A percentile compares a stretch with the other conserved stretches of the same genome.
These are phyloP conservation scores for Oryzias sinensis DNA, from an alignment of 2,797 vertebrate genomes.

Conservation along the genomic window DNA sequence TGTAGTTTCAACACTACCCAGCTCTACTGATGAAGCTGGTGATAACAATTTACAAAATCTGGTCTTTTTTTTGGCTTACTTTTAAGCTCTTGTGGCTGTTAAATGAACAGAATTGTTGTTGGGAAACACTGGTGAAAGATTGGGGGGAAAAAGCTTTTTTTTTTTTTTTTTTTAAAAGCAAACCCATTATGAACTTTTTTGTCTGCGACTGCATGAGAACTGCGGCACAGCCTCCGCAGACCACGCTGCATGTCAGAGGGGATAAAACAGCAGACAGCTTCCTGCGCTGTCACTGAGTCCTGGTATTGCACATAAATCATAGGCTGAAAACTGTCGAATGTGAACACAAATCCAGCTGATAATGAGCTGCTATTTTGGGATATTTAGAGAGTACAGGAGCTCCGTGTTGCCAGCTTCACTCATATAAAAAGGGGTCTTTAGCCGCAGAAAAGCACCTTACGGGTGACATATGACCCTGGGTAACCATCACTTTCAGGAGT, in stretches of 20 bases:
- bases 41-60: too few relatives aligned
- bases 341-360: slow-evolving; percentile 11
- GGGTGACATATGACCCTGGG: neutral
- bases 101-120: neutral
- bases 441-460: slow-evolving; percentile 1
- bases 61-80: too few relatives aligned
- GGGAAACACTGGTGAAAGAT: neutral
- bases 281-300: slow-evolving; percentile 7
- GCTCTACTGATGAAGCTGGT: too few relatives aligned
- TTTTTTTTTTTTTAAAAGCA: neutral
- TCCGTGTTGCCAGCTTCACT: slow-evolving; percentile 5
- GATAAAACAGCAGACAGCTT: slow-evolving; percentile 7
- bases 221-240: neutral
- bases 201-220: neutral
- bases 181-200: neutral
- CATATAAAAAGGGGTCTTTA: neutral
- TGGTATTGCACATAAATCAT: slow-evolving; percentile 20
- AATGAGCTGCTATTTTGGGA: slow-evolving; percentile 10
- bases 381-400: slow-evolving; percentile 5
- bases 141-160: neutral
- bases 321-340: slow-evolving; percentile 11
- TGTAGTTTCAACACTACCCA: too few relatives aligned
- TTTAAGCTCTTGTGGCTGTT: too few relatives aligned
- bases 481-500: slow-evolving; percentile 16
- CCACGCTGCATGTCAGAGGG: neutral